Conservation (phyloP, 2,113 vertebrate genomes). For the Ptilorrhoa leucosticta region DNA sequence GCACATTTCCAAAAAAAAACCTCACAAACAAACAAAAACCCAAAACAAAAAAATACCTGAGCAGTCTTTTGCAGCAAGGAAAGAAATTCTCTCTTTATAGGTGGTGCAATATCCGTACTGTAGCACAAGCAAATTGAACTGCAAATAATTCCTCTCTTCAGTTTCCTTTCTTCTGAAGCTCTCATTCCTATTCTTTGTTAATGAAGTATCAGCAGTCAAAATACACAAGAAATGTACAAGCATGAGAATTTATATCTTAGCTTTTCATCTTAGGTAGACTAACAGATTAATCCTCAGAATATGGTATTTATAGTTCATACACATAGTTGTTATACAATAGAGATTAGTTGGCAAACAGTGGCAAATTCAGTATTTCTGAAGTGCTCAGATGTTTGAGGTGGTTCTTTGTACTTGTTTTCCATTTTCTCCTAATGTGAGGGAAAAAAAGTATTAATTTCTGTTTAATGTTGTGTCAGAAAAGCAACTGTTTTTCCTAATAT, state of each 20-base stretch:
- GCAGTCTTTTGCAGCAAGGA: neutral
- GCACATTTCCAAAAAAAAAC: neutral
- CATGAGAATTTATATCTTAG: neutral
- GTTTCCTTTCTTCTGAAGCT: neutral
- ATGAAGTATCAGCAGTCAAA: neutral
- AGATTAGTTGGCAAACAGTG: neutral
- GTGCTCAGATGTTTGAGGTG: neutral
- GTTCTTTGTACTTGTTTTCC: neutral
- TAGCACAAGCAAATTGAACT: neutral
- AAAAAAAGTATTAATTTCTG: neutral
- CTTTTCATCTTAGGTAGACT: neutral
- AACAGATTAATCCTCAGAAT: neutral
- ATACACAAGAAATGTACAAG: neutral
- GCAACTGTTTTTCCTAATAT: constrained; percentile 23
- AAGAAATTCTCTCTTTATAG: neutral
- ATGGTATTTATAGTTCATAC: neutral
- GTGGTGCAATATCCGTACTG: neutral
- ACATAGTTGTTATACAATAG: neutral
- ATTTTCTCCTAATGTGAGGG: neutral
- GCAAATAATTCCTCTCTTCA: neutral
- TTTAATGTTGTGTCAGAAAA: neutral
- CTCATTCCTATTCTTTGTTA: neutral
- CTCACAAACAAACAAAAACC: neutral
- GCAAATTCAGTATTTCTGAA: neutral
- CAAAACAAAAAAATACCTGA: neutral